Base-by-base conservation (phyloP, 1,140 invertebrate species). In the Melitaea cinxia region DNA sequence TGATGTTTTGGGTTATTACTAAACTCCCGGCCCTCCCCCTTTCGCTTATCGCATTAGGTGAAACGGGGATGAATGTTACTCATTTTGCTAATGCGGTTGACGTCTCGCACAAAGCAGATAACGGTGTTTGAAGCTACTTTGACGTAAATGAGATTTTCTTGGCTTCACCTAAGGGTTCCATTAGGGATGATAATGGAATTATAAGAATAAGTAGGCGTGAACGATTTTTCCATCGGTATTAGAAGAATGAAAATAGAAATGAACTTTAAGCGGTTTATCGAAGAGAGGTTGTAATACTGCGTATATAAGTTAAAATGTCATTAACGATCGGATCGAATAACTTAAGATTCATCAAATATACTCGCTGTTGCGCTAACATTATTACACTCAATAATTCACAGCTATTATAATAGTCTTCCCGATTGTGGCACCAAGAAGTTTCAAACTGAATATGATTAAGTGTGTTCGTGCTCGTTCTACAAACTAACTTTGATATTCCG, bases 1-100 rank as follows among this genome's bases (percentile, higher is more conserved):
- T 89, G 78, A 66, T 72, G 78, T 70, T 79, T 83, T 78, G 76
- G 75, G 72, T 85, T 83, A 88, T 88, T 87, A 84, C 75, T 67
- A 71, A 75, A 78, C 57, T 64, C 70, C 75, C 72, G 53, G 55
- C 15, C 71, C 76, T 67, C 64, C 59, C 58, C 52, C 66, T 57
- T n/a, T 64, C 53, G 60, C 72, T 82, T 88, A 81, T 88, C 78
- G 69, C 42, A 63, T 50, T 59, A 63, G 70, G 67, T 57, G 62
- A 47, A 56, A 60, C 23, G 52, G 72, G 70, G 75, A 73, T 70
- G 61, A 70, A 74, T 73, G 72, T 71, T 74, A 72, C 77, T 84
- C 78, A 80, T 85, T 81, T 75, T 71, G 78, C 80, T 82, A 85
- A 84, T 82, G 80, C 75, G 68, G 74, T 68, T 74, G 75, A 78